Evolutionary conservation across 1,140 invertebrate genomes (phyloP), one percentile per base, ranked within the genome.

Genomic region (Ostrea denselamellosa): DNA sequence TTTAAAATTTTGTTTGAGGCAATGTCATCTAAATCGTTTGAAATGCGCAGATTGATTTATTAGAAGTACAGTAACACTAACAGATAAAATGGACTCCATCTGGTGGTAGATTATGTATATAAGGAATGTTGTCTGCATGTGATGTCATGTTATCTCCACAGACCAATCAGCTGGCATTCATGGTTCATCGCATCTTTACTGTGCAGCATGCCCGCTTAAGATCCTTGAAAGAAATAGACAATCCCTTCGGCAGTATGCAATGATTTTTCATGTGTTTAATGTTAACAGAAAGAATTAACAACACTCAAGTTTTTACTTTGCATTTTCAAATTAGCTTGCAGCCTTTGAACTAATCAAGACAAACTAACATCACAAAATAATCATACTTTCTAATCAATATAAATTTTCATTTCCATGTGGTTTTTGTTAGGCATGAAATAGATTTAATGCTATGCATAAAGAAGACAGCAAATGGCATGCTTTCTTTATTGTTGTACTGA

Each of bases 121-220:
- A 85, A 86, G 53, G 5, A 44, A 52, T 25, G 34, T 14, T 62
- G 54, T 85, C 65, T 34, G 58, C 84, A 82, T 71, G 82, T 62
- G 10, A 84, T 28, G 14, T 58, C 51, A 12, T 25, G 12, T 77
- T 77, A 25, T 77, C 86, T 87, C 84, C 83, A 87, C 95, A 97
- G 96, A 96, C 96, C 91, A 94, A 94, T 92, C 93, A 95, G 91
- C 95, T 96, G 92, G 95, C 95, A 89, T 95, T 96, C 92, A 95
- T 95, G 90, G 94, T 97, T 91, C 96, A 97, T 93, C 96, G 96
- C 93, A 95, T 97, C 88, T 96, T 97, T 94, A 96, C 96, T 91
- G 94, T 96, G 77, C 86, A 90, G 89, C 84, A 86, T 83, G 86
- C 89, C 85, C 85, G 85, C 19, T 83, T 83, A 53, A 83, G 51